Base-by-base conservation (phyloP, 2,888 invertebrate genomes). In the Apamea sordens region DNA sequence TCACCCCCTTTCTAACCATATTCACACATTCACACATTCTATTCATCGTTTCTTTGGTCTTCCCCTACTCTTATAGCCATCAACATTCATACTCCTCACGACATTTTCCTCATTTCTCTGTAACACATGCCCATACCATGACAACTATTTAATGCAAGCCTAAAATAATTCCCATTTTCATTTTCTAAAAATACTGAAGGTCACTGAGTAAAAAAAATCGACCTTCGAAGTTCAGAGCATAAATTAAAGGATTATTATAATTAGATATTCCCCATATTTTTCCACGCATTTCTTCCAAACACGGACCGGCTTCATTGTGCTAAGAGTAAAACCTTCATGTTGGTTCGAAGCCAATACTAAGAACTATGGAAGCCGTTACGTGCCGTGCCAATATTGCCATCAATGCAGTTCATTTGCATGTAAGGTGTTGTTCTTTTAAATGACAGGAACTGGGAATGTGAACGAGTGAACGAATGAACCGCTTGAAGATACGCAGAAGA, bases 331-430 rank as follows among this genome's bases (percentile, higher is more conserved):
- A 81, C 36, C 6, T 73, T 67, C 36, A 47, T 36, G 13, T 64
- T 71, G 67, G 73, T 84, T 50, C 44, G 24, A 53, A 41, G 76
- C 77, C 53, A 77, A 72, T 78, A 79, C 79, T 56, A 2, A 59
- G 82, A 86, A 82, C 24, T n/a, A 41, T 59, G 36, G 18, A 32
- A 65, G n/a, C 72, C 68, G 69, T 77, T 79, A 82, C 36, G 56
- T 18, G 28, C 11, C 59, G 64, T 53, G 76, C 68, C 84, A 77
- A 76, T 77, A 84, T 68, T 24, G 47, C 68, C 44, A 69, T 24
- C 75, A 74, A 76, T 75, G 67, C 71, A 28, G 65, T 78, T 76
- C 56, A 82, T 86, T 86, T 86, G 81, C 81, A 86, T 81, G 73
- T 73, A 76, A 21, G 65, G 63, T 50, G 64, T 75, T 78, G 50